phyloP scores from a whole-genome alignment of 1,140 invertebrate species.

The Bactericera cockerelli region DNA sequence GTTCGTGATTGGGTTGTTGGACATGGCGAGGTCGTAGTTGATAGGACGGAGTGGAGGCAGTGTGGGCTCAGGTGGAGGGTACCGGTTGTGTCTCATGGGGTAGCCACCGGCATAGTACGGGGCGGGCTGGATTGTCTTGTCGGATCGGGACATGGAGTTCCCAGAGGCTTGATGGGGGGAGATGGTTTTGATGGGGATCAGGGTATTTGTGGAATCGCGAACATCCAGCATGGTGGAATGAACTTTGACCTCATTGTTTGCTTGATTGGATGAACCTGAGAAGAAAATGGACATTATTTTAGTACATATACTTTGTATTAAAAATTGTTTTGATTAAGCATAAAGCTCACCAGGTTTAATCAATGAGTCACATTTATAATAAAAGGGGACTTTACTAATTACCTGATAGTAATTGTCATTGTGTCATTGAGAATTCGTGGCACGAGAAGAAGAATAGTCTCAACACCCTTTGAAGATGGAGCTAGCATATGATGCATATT shows the following conservation, averaged over 20 bases:
- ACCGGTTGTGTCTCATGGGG: neutral
- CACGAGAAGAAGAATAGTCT: too few relatives aligned
- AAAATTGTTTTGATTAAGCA: too few relatives aligned
- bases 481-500: too few relatives aligned
- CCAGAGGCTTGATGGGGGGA: neutral
- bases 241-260: neutral
- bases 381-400: too few relatives aligned
- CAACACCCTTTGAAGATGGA: too few relatives aligned
- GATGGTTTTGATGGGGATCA: neutral
- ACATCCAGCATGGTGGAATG: slow-evolving; percentile 1
- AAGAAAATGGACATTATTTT: too few relatives aligned
- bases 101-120: neutral
- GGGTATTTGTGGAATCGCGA: neutral
- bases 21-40: neutral
- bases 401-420: too few relatives aligned
- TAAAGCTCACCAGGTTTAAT: too few relatives aligned
- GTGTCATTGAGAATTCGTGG: too few relatives aligned
- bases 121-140: neutral
- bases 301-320: too few relatives aligned
- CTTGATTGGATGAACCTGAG: neutral
- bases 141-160: too few relatives aligned
- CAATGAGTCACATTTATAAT: too few relatives aligned
- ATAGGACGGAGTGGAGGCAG: neutral
- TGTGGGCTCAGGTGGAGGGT: neutral
- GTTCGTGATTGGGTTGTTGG: neutral